Evolutionary conservation across 2,113 vertebrate genomes (phyloP).

Genomic region (Circaetus cinerascens): DNA sequence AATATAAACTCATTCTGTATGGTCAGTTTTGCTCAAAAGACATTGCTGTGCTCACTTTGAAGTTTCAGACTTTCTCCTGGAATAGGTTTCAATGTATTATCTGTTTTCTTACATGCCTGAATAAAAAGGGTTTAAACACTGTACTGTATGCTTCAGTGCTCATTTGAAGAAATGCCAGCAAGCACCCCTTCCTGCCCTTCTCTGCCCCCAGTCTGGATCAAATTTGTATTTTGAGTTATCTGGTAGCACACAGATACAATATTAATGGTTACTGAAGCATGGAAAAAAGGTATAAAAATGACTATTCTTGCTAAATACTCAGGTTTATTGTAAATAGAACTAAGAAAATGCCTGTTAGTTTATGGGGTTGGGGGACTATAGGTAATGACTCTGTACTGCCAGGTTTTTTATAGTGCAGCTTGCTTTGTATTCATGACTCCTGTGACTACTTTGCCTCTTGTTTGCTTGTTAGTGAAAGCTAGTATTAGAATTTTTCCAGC

Average conservation of each 20-base stretch:
- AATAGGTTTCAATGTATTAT: neutral
- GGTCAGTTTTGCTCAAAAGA: conserved; percentile 1
- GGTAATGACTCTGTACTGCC: neutral
- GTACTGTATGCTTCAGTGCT: neutral
- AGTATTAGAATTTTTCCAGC: neutral
- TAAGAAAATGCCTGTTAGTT: neutral
- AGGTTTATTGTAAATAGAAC: neutral
- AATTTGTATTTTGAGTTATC: neutral
- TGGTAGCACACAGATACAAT: neutral
- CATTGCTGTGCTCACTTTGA: neutral
- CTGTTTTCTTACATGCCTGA: neutral
- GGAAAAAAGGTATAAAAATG: neutral
- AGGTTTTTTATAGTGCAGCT: neutral
- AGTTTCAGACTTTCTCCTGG: neutral
- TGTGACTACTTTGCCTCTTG: neutral
- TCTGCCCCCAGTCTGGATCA: neutral
- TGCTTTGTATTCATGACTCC: neutral
- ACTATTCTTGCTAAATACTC: neutral
- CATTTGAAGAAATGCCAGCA: neutral
- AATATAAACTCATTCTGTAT: conserved; percentile 3
- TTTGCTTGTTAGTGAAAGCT: neutral
- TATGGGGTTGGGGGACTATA: neutral
- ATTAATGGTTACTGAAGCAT: neutral
- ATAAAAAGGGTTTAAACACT: conserved; percentile 7
- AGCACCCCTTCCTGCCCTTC: neutral